phyloP scores from a whole-genome alignment of 2,888 invertebrate genomes.

The Sphaerophoria taeniata region DNA sequence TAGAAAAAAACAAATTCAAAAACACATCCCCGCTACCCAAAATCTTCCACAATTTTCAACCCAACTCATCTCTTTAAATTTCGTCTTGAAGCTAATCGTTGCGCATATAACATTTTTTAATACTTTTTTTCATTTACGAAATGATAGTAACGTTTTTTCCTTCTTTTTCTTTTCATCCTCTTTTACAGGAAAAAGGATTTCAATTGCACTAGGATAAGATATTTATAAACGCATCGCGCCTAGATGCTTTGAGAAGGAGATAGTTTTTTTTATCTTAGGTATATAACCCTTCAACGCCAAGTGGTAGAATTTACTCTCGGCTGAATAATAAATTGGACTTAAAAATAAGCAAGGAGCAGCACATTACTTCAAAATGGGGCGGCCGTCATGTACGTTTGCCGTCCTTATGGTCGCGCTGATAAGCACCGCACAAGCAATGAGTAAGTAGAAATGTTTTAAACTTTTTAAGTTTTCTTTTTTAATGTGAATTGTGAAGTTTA shows the following conservation, averaged over 20 bases:
- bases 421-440: slow-evolving; percentile 79
- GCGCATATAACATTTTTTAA: slow-evolving; percentile 11
- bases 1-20: too few relatives aligned
- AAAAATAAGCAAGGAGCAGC: slow-evolving; percentile 44
- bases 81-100: slow-evolving; percentile 54
- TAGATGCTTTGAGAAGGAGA: slow-evolving; percentile 50
- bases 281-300: slow-evolving; percentile 18
- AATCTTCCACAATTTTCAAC: too few relatives aligned
- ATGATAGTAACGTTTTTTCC: slow-evolving; percentile 36
- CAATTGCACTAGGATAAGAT: slow-evolving; percentile 58
- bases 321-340: slow-evolving; percentile 56
- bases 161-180: slow-evolving; percentile 30
- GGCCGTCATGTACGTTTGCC: slow-evolving; percentile 81
- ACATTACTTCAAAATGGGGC: slow-evolving; percentile 79
- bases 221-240: slow-evolving; percentile 61
- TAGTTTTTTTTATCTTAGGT: slow-evolving; percentile 44
- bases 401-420: slow-evolving; percentile 80
- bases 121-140: slow-evolving; percentile 8
- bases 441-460: slow-evolving; percentile 78
- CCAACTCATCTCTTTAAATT: too few relatives aligned
- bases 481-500: slow-evolving; percentile 30
- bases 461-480: not conserved
- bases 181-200: slow-evolving; percentile 60
- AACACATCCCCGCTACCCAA: too few relatives aligned
- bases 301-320: slow-evolving; percentile 60